Base-by-base conservation (phyloP, 2,113 vertebrate genomes). In the Callocephalon fimbriatum region DNA sequence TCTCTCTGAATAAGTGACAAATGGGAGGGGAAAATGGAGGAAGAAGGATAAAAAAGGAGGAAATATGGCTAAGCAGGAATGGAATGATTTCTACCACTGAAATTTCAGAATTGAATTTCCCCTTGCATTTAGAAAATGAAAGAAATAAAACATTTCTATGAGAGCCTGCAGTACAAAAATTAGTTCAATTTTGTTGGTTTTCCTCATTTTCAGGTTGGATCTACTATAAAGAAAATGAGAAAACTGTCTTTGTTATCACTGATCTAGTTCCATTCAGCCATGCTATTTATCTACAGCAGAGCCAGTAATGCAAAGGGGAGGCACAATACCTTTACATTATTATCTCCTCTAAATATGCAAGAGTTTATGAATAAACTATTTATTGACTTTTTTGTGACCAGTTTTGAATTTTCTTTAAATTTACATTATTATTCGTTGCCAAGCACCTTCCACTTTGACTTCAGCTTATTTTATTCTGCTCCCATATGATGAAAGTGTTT, bases 291-390 rank as follows among this genome's bases (percentile, higher is more conserved):
- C 92, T 95, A 53, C 86, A 92, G 76, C 88, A 96, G 65, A 95
- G 61, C 47, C 68, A 81, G 75, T 92, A 94, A 92, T 88, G 93
- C 92, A 90, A 86, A 91, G 76, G 79, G 38, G 95, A 93, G 65
- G 71, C 94, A 97, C 75, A 92, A 74, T 95, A 70, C 65, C 40
- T 95, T 95, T 88, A 42, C 88, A 67, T 77, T 90, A 92, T 92
- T 75, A 78, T 93, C 83, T 86, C 35, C 59, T 92, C 79, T 91
- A 96, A 94, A 92, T 92, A 95, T 86, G 80, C 88, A 88, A 88
- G 50, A 81, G 79, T 97, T 97, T 97, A 84, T 95, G 88, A 92
- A 95, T 84, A 91, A 97, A 96, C 88, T 96, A 86, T 96, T 87
- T 91, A 71, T 88, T 47, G 2, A 56, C 74, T 92, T 83, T 86